Evolutionary conservation across 2,888 invertebrate species (phyloP), one percentile per base, ranked within the genome.

Genomic region (Eristalis arbustorum): DNA sequence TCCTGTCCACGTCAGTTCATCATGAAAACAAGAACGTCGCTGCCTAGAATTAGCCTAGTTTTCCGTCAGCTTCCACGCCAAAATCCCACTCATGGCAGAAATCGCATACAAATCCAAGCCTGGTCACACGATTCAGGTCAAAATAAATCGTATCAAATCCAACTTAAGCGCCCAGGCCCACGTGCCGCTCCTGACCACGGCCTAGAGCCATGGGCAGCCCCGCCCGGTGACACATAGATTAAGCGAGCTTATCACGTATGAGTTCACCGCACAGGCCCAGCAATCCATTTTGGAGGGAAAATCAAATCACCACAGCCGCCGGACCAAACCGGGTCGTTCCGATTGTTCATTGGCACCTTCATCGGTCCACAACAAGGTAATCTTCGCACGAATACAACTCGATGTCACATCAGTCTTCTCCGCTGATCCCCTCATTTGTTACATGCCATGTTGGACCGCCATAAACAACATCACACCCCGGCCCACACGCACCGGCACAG

Each of bases 341-440:
- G n/a, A 42, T 49, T 37, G 37, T 13, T 13, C 37, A 18, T n/a
- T 18, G 18, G 49, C 49, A 5, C 18, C 49, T 6, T n/a, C 42
- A 1, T 18, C 18, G 18, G 49, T 4, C 49, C 49, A 18, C 49
- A 49, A 18, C 49, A 18, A 49, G 49, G 49, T 49, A 49, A 49
- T 49, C 18, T 49, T 49, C 18, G 49, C 49, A 49, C 49, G 49
- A 49, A 18, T 18, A 49, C 49, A 49, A 18, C 49, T 49, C 8
- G 49, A 49, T 49, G 49, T 49, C 49, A 49, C 49, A 49, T 49
- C 49, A 49, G 49, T 49, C 49, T 49, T 49, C 49, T 8, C 18
- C 6, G 49, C 14, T n/a, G 49, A 67, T 67, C 66, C 56, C 68
- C 42, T 34, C 68, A 34, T 68, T 68, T 68, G 34, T 57, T 49